phyloP scores from a whole-genome alignment of 1,140 invertebrate genomes.

The Solen grandis region DNA sequence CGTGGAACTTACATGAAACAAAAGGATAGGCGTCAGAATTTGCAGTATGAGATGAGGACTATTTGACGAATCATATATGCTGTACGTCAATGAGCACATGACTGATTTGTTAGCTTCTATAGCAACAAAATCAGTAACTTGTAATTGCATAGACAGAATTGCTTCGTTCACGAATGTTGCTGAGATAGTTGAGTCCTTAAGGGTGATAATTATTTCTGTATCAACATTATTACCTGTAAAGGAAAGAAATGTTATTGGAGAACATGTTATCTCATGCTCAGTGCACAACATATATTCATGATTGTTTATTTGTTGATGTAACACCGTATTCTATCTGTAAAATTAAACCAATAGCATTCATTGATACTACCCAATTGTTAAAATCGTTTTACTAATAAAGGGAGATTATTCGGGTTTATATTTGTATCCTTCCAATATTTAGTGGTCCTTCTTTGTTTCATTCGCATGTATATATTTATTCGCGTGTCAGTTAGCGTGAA shows the following conservation, averaged over 20 bases:
- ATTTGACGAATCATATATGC: conserved; percentile 2
- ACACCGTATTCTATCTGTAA: not conserved
- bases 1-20: conserved; percentile 22
- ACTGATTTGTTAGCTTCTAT: conserved; percentile 27
- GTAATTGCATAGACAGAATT: conserved; percentile 18
- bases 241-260: not conserved
- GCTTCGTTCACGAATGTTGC: not conserved
- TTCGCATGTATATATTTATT: no score
- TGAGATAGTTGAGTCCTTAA: not conserved
- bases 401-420: not conserved
- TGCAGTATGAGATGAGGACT: conserved; percentile 4
- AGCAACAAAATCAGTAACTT: conserved; percentile 24
- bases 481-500: no score
- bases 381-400: not conserved
- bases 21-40: conserved; percentile 19
- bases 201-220: conserved; percentile 9
- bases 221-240: conserved; percentile 23
- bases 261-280: not conserved
- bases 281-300: not conserved
- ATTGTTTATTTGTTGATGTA: not conserved
- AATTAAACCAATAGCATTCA: not conserved
- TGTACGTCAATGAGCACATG: conserved; percentile 3
- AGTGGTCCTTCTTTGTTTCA: no score
- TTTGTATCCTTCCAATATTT: not conserved
- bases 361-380: not conserved